Conservation (phyloP, 2,888 invertebrate genomes). For the Hirtodrosophila confusa region DNA sequence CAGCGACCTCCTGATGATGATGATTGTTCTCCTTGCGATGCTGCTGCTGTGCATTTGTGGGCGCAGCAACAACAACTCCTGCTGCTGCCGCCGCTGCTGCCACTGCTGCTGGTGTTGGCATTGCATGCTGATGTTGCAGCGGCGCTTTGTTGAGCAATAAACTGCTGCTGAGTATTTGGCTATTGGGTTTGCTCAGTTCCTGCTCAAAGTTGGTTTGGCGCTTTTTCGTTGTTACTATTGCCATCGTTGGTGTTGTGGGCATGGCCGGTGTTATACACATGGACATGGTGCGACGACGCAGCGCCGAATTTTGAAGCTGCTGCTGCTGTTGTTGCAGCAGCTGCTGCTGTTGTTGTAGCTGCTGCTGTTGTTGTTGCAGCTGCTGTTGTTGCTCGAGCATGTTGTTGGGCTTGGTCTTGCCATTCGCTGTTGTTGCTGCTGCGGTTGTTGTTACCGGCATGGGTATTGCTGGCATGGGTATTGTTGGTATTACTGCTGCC, state of each 20-base stretch:
- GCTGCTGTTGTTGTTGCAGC: constrained; percentile 3
- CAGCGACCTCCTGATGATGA: constrained; percentile 33
- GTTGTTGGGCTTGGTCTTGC: constrained; percentile 59
- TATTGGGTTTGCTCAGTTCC: constrained; percentile 70
- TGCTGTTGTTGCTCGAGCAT: constrained; percentile 10
- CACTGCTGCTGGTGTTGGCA: constrained; percentile 4
- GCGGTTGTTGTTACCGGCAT: constrained; percentile 19
- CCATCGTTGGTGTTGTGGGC: constrained; percentile 41
- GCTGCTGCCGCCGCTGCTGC: constrained; percentile 22
- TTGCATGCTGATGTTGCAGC: constrained; percentile 15
- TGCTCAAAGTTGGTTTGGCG: constrained; percentile 85
- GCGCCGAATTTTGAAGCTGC: constrained; percentile 41
- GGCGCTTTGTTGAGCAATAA: constrained; percentile 60
- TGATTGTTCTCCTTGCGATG: constrained; percentile 70
- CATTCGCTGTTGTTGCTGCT: constrained; percentile 47
- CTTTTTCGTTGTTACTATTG: constrained; percentile 65
- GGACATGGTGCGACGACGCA: constrained; percentile 72
- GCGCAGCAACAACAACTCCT: constrained; percentile 7
- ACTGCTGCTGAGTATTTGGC: constrained; percentile 70
- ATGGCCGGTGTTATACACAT: constrained; percentile 57
- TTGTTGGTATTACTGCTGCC: constrained; percentile 14
- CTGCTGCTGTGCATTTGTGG: constrained; percentile 42
- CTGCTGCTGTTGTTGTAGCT: too few relatives aligned
- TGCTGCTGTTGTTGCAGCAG: too few relatives aligned
- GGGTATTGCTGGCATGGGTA: constrained; percentile 22